Percentiles rank a stretch among this genome's conserved stretches.
Conservation (phyloP, 2,888 invertebrate species). For the Lepidonotus clava region DNA sequence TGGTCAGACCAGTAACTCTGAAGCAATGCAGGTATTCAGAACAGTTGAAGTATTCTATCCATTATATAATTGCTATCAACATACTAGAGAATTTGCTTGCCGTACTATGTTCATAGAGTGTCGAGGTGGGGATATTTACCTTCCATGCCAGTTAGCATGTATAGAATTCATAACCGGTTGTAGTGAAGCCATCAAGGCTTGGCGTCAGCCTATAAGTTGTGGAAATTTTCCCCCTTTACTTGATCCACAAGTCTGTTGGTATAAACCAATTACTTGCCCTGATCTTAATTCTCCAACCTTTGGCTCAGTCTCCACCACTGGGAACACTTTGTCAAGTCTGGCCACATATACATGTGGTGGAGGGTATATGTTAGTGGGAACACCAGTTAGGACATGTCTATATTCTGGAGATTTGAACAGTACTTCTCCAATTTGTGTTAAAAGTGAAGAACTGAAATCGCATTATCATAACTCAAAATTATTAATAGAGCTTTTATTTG, state of each 20-base stretch:
- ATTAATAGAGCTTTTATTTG: neutral
- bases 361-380: neutral
- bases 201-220: neutral
- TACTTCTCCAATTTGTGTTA: neutral
- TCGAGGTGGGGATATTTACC: neutral
- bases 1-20: neutral
- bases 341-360: neutral
- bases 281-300: neutral
- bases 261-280: neutral
- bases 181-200: neutral
- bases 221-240: neutral
- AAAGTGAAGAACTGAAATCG: neutral
- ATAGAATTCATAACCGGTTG: neutral
- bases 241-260: neutral
- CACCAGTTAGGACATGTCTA: neutral
- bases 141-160: neutral
- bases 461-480: too few species aligned
- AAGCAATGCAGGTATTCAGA: neutral
- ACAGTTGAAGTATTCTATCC: neutral
- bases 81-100: neutral
- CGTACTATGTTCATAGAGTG: neutral
- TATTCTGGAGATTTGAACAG: neutral
- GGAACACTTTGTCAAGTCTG: neutral
- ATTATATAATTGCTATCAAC: neutral
- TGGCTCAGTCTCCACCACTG: neutral